phyloP scores from a whole-genome alignment of 2,888 invertebrate genomes.

The Reticulitermes lucifugus region DNA sequence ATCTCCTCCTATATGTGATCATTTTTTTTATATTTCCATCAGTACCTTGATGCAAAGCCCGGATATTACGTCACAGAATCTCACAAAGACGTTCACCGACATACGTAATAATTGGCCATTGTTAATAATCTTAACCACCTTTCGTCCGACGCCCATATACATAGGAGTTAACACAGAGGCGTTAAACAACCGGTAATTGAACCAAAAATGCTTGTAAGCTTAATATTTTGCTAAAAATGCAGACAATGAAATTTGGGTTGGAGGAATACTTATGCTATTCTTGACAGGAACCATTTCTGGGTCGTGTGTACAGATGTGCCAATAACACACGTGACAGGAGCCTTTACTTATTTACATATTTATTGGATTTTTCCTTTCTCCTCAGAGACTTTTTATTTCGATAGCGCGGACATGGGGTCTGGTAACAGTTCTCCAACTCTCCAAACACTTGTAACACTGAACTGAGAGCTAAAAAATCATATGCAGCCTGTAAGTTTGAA shows the following conservation, averaged over 20 bases:
- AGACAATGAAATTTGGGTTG: neutral
- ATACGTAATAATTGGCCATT: too few species aligned
- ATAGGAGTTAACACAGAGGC: too few species aligned
- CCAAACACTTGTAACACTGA: neutral
- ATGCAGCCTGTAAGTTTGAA: neutral
- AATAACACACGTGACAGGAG: neutral
- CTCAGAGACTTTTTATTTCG: conserved; percentile 1
- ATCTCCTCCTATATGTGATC: too few species aligned
- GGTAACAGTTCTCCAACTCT: neutral
- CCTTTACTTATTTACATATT: conserved; percentile 25
- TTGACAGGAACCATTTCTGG: neutral
- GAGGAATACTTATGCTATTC: neutral
- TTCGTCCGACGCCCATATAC: too few species aligned
- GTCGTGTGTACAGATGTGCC: neutral
- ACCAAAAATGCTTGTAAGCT: too few species aligned
- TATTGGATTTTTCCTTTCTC: neutral
- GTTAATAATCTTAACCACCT: too few species aligned
- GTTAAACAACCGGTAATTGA: too few species aligned
- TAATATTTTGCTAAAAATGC: too few species aligned
- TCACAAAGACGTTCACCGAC: too few species aligned
- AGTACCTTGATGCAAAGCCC: too few species aligned
- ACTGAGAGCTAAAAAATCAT: neutral
- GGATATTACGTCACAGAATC: too few species aligned
- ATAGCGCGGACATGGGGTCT: neutral
- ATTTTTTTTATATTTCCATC: too few species aligned